A percentile compares a stretch with the other conserved stretches of the same genome.
These are phyloP conservation scores for Chloropsis hardwickii DNA, from an alignment of 2,113 vertebrate species.

Conservation along the genomic window DNA sequence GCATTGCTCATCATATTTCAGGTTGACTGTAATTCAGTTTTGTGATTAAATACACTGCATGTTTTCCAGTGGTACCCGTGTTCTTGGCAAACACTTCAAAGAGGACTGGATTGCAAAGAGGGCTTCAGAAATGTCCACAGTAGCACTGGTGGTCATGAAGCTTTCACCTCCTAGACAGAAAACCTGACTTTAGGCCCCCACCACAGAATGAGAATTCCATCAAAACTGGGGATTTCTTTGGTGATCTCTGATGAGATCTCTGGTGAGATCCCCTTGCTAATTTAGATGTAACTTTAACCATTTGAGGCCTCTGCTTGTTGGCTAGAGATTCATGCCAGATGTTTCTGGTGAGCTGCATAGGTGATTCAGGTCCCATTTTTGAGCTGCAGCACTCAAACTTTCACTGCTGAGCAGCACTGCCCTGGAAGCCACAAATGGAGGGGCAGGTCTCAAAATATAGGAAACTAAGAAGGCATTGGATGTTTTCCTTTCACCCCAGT, in stretches of 20 bases:
- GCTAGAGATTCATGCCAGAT: neutral
- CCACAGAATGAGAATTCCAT: neutral
- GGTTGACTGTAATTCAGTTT: conserved; percentile 31
- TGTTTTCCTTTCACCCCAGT: fast-evolving
- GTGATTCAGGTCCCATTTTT: neutral
- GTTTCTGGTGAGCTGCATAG: neutral
- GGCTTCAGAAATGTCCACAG: neutral
- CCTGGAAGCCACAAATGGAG: neutral
- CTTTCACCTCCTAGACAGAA: neutral
- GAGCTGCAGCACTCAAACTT: neutral
- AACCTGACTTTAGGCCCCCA: neutral
- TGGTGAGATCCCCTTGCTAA: neutral
- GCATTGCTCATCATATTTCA: conserved; percentile 38
- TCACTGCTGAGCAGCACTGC: neutral
- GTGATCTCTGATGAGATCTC: too few relatives aligned
- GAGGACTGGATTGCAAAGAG: neutral
- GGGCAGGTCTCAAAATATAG: neutral
- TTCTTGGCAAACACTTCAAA: neutral
- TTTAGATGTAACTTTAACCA: neutral
- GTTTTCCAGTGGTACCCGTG: neutral
- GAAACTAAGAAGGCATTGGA: neutral
- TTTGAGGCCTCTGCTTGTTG: neutral
- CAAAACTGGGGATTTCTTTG: neutral
- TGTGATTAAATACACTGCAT: conserved; percentile 10
- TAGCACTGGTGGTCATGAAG: neutral